These are phyloP conservation scores for Dromiciops gliroides DNA, from an alignment of 2,113 vertebrate species.

Conservation along the genomic window DNA sequence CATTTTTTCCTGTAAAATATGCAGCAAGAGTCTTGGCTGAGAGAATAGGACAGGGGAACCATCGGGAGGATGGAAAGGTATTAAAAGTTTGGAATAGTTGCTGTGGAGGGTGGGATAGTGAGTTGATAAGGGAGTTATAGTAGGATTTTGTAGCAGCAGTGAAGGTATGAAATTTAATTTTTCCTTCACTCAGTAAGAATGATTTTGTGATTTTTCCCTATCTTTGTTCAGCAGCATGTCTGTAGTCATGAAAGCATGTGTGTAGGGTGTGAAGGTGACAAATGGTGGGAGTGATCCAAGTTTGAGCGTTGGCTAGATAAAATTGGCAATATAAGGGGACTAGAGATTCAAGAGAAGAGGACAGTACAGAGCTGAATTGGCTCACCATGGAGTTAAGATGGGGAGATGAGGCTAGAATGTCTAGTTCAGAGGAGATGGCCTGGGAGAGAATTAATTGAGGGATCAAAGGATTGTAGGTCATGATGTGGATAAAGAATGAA, in stretches of 20 bases:
- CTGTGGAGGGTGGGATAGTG: background rate
- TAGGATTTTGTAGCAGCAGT: no score
- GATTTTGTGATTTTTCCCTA: background rate
- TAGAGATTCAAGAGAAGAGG: no score
- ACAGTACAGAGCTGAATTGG: background rate
- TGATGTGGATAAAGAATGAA: background rate
- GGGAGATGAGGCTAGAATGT: background rate
- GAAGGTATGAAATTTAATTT: background rate
- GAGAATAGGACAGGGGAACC: background rate
- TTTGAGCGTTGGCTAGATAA: no score
- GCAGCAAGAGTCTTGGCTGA: background rate
- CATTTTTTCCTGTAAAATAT: background rate
- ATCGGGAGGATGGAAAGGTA: background rate
- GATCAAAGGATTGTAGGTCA: background rate
- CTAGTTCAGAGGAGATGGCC: background rate
- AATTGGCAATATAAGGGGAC: no score
- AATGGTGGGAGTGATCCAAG: background rate
- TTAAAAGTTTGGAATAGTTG: no score
- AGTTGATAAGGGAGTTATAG: background rate
- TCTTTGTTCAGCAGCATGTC: background rate
- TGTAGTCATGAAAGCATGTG: no score
- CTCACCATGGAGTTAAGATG: background rate
- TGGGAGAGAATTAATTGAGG: background rate
- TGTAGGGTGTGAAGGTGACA: background rate
- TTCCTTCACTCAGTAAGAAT: background rate